phyloP scores from a whole-genome alignment of 2,797 vertebrate species.

The Smutsia temminckii region DNA sequence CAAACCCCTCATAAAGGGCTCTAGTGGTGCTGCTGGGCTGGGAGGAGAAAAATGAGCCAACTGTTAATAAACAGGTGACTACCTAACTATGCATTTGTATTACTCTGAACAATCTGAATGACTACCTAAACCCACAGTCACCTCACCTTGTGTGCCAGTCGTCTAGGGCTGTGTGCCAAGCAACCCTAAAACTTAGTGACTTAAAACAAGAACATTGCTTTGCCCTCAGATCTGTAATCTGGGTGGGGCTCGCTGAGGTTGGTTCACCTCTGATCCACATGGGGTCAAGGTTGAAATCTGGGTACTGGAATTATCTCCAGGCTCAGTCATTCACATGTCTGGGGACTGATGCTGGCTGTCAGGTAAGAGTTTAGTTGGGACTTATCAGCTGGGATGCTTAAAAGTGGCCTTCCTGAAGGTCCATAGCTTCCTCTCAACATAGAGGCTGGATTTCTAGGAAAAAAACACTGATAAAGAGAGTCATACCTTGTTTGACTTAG shows the following conservation, averaged over 20 bases:
- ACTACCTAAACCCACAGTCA: neutral
- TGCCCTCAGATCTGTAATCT: neutral
- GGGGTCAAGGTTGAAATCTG: neutral
- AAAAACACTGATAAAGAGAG: neutral
- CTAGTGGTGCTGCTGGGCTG: neutral
- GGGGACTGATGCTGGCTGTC: no score
- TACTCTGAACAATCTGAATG: neutral
- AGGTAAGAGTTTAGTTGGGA: neutral
- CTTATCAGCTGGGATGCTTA: neutral
- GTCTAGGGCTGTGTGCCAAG: neutral
- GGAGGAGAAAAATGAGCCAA: neutral
- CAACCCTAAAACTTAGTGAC: neutral
- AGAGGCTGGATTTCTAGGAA: neutral
- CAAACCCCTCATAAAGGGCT: neutral
- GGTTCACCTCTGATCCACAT: neutral
- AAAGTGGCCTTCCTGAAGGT: no score
- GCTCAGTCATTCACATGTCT: neutral
- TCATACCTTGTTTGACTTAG: neutral
- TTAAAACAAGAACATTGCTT: neutral
- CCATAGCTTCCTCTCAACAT: neutral
- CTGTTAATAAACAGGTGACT: neutral
- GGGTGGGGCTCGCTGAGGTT: neutral
- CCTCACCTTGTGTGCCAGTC: neutral
- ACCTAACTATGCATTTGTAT: neutral
- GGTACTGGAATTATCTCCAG: neutral